phyloP scores from a whole-genome alignment of 2,797 vertebrate genomes.

The Aplochiton taeniatus region DNA sequence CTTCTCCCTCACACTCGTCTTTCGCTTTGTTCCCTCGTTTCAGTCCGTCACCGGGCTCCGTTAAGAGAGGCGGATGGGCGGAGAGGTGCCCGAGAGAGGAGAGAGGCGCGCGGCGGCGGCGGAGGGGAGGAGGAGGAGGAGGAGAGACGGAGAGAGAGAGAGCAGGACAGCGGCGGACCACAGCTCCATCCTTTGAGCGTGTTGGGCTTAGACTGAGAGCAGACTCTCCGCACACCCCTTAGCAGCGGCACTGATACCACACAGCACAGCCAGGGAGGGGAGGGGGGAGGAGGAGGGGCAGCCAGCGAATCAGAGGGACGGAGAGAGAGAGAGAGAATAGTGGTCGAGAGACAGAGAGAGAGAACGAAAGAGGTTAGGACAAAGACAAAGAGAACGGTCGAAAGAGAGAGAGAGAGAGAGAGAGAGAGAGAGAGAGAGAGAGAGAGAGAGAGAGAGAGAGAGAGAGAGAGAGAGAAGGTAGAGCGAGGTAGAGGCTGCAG shows the following conservation, averaged over 20 bases:
- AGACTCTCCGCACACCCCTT: constrained; percentile 83
- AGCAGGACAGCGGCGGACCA: too few relatives aligned
- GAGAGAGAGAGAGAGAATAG: background rate
- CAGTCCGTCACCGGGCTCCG: constrained; percentile 63
- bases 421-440: constrained; percentile 28
- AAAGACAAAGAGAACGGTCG: background rate
- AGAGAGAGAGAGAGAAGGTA: constrained; percentile 49
- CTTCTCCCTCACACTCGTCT: constrained; percentile 49
- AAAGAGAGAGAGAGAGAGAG: constrained; percentile 1
- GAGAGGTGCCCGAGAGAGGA: constrained; percentile 35
- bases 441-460: constrained; percentile 37
- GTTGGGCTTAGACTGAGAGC: constrained; percentile 92
- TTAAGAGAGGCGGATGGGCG: constrained; percentile 75
- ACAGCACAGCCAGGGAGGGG: constrained; percentile 37
- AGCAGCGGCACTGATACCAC: too few relatives aligned
- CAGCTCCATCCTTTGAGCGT: constrained; percentile 91
- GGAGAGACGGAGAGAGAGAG: constrained; percentile 81
- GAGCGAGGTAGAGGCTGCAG: constrained; percentile 45
- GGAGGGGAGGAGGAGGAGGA: constrained; percentile 72
- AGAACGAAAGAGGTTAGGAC: background rate
- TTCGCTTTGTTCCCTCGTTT: constrained; percentile 54
- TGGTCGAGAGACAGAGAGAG: background rate
- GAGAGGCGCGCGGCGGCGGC: too few relatives aligned
- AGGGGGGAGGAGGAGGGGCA: constrained; percentile 51
- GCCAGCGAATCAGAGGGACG: constrained; percentile 36